A percentile compares a stretch with the other conserved stretches of the same genome.
These are phyloP conservation scores for Pegoplata infirma DNA, from an alignment of 2,888 invertebrate species.

Conservation along the genomic window DNA sequence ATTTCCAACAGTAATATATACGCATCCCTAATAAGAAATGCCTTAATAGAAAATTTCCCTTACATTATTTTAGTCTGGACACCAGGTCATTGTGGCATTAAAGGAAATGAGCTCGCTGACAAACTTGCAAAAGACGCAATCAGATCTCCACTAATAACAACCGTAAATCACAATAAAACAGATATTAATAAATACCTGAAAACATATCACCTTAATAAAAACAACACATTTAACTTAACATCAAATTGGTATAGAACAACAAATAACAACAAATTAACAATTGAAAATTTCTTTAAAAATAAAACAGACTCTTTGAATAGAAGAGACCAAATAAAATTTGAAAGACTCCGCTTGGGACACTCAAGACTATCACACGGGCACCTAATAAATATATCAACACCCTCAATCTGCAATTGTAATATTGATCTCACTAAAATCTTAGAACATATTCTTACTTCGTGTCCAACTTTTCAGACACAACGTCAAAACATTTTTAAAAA, in stretches of 20 bases:
- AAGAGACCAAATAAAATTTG: background rate
- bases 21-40: background rate
- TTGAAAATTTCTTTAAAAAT: background rate
- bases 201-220: background rate
- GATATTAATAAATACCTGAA: background rate
- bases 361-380: background rate
- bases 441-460: too few relatives aligned
- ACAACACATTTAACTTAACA: background rate
- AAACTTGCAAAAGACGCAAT: background rate
- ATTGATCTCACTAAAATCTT: too few relatives aligned
- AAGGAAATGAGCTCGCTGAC: slow-evolving; percentile 7
- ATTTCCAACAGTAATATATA: background rate
- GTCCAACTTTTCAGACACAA: too few relatives aligned
- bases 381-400: background rate
- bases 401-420: too few relatives aligned
- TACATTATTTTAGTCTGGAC: slow-evolving; percentile 8
- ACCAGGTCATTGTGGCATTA: too few relatives aligned
- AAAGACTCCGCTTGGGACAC: too few relatives aligned
- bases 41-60: background rate
- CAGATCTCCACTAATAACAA: background rate
- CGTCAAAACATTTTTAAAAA: too few relatives aligned
- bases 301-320: background rate
- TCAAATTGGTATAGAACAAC: background rate
- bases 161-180: background rate
- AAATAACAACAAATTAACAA: background rate